Evolutionary conservation across 2,797 vertebrate species (phyloP), one percentile per base, ranked within the genome.

Genomic region (Cossypha dichroa): DNA sequence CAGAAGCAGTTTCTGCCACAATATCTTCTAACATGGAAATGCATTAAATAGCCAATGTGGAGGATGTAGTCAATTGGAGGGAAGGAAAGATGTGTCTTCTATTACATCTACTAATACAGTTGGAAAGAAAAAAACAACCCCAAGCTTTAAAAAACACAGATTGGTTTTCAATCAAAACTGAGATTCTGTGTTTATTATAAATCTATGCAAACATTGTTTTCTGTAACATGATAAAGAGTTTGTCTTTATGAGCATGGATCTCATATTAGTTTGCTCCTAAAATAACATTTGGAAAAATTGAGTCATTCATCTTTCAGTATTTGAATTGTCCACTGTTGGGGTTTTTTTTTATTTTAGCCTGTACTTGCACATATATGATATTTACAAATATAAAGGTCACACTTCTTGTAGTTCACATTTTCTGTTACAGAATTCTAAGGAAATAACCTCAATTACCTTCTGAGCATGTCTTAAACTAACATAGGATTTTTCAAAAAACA

Each of bases 401-500:
- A 34, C 9, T 60, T 56, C 6, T 28, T 38, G 17, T 28, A 88
- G 28, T 18, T 80, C 40, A 64, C 23, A 55, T 75, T 64, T 88
- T 83, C 16, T 76, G 52, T 34, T 64, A 51, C 22, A 70, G 13
- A 94, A 73, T 63, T 90, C 52, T 62, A 90, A 84, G 16, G 7
- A 29, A 69, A 48, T 34, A 81, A 40, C 3, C 21, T 62, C 26
- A 72, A 48, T 58, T 81, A 45, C 9, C 45, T 84, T 70, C 34
- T 8, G 13, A 58, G 5, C 5, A 51, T 43, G 13, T 49, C 41
- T 93, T 51, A 77, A 91, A 64, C 31, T 68, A 83, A n/a, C 14
- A 77, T 3, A 49, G 14, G 60, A 13, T 33, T 84, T 89, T 78
- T 72, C 51, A 25, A 81, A 68, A 88, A 94, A 45, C 0, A 46